A percentile compares a stretch with the other conserved stretches of the same genome.
Conservation (phyloP, 2,113 vertebrate species). For the Bombycilla garrulus region DNA sequence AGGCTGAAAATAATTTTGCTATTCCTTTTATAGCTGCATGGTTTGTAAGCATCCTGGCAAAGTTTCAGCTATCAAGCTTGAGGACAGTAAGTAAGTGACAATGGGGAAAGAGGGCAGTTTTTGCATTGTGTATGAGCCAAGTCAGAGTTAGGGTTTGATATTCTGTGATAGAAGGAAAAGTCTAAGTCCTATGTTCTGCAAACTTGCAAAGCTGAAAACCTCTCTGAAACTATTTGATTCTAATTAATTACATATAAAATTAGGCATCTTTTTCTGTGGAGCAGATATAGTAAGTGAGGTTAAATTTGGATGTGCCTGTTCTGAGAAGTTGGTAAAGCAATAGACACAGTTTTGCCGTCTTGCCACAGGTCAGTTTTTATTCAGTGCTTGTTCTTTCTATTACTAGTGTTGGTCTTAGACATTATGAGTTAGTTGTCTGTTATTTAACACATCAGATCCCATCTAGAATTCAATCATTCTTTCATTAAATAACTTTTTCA, state of each 20-base stretch:
- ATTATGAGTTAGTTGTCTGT: not conserved
- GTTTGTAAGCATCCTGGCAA: not conserved
- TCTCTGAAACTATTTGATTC: not conserved
- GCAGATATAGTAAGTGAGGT: not conserved
- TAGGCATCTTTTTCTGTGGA: not conserved
- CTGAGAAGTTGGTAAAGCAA: not conserved
- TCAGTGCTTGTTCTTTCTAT: not conserved
- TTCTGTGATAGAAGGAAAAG: not conserved
- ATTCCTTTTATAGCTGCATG: not conserved
- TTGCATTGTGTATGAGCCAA: not conserved
- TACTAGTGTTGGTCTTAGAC: not conserved
- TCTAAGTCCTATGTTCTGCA: not conserved
- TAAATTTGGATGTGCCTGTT: not conserved
- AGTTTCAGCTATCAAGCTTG: not conserved
- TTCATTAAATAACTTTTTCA: not conserved
- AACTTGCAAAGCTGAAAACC: not conserved
- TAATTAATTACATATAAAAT: not conserved
- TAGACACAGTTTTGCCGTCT: not conserved
- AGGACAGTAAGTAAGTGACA: not conserved
- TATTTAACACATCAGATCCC: not conserved
- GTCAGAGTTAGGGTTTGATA: not conserved
- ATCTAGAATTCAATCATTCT: not conserved
- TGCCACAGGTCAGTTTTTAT: not conserved
- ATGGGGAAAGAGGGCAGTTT: not conserved
- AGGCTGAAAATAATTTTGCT: not conserved